Base-by-base conservation (phyloP, 2,113 vertebrate species). In the Corythoichthys haematopterus region DNA sequence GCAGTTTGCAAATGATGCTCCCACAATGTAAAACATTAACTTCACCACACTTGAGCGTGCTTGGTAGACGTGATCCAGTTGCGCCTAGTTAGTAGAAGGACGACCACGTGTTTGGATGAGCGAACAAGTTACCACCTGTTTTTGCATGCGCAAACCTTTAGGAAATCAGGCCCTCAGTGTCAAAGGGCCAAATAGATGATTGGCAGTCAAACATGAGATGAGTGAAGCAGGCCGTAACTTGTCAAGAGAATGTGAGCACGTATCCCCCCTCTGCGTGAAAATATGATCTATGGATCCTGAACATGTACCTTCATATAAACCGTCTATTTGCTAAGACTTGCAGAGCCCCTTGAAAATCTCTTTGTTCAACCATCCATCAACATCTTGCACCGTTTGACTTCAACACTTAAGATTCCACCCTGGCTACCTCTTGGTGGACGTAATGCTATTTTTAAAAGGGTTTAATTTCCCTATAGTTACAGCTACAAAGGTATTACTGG, bases 141-240 rank as follows among this genome's bases (percentile, higher is more conserved):
- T 28, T 28, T 55, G 20, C 20, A 33, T 12, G 52, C 9, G 9
- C 4, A 33, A 56, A 6, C n/a, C 11, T 56, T 13, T 14, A 64
- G 10, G 20, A 46, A 45, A 45, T n/a, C 3, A 28, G 38, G 40
- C 11, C 59, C 9, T 28, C 28, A 3, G 43, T 14, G 60, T 62
- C 20, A 45, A 46, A 2, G 40, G 40, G 16, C 38, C n/a, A 74
- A 76, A 52, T 3, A 55, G 66, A 59, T 28, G 28, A 75, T 47
- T 67, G 74, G 63, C 59, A 76, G 71, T 16, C 64, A 75, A 60
- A 67, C 58, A n/a, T 10, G 56, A 64, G 65, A 70, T 48, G 70
- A 70, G 70, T 36, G 16, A 57, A 75, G 71, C 90, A 87, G 66
- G 91, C 82, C 77, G 60, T 37, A 68, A 83, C 90, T 79, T 83